Base-by-base conservation (phyloP, 2,797 vertebrate genomes). In the Dendrocincla fuliginosa region DNA sequence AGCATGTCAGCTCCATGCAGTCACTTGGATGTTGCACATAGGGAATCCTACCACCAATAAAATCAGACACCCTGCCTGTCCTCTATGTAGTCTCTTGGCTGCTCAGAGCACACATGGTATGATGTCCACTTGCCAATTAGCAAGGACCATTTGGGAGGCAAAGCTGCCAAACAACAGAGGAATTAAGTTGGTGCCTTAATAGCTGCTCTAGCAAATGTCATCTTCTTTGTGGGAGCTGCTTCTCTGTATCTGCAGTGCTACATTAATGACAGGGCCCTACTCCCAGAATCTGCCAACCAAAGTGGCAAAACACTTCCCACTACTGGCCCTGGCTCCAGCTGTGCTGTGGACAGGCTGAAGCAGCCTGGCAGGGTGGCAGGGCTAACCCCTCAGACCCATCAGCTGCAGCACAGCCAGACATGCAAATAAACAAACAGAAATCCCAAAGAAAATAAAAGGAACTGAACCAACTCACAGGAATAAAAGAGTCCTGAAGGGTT, bases 41-140 rank as follows among this genome's bases (percentile, higher is more conserved):
- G 70, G 76, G 89, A 95, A 85, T 84, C 41, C 50, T 84, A 82
- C 71, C 82, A 75, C 60, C 41, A 41, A 60, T 61, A 89, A 94
- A 94, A 87, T 74, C 81, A 92, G 81, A 73, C 52, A 70, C 69
- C 3, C 3, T n/a, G 55, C 13, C 27, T 2, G 2, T 47, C 13
- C 23, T 2, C 1, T 47, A 23, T n/a, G 35, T 30, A 78, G 82
- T 24, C 28, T 65, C 55, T 65, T 85, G 75, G 50, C 67, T 94
- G 61, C 74, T 64, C 73, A 42, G 68, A 32, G 27, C 41, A 37
- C 10, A 12, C 79, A 39, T 17, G 1, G 20, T 83, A 42, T 10
- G 69, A 63, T 80, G 56, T 20, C 73, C 84, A 42, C 60, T 87
- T 7, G 11, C 39, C 79, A 95, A 19, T 89, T 64, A 95, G 30